Evolutionary conservation across 2,888 invertebrate genomes (phyloP).

Genomic region (Synergus laeviventris): DNA sequence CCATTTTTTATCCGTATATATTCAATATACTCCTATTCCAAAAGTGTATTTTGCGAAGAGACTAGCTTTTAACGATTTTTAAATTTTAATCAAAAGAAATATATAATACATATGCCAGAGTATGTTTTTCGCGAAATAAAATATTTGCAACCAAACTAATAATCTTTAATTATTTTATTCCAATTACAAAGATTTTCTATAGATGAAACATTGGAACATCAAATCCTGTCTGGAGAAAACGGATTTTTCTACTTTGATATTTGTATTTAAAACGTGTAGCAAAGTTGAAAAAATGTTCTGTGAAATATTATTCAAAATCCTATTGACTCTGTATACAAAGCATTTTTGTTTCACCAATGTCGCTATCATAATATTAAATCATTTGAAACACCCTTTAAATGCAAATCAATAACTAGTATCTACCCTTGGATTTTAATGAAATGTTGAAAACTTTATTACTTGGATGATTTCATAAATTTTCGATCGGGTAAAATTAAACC

Average conservation of each 20-base stretch:
- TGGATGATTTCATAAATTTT: not conserved
- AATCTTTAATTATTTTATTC: too few relatives aligned
- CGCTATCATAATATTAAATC: conserved; percentile 44
- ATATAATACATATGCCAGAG: not conserved
- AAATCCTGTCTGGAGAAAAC: not conserved
- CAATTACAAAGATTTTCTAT: not conserved
- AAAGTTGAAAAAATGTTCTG: too few relatives aligned
- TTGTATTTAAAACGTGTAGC: too few relatives aligned
- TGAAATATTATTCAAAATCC: not conserved
- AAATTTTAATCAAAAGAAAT: not conserved
- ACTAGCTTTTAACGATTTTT: not conserved
- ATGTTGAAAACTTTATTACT: not conserved
- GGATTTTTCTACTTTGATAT: too few relatives aligned
- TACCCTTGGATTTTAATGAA: not conserved
- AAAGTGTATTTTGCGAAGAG: not conserved
- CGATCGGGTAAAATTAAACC: not conserved
- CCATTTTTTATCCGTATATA: not conserved
- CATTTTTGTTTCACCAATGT: conserved; percentile 44
- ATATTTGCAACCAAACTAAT: not conserved
- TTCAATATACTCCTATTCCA: not conserved
- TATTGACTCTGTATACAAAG: conserved; percentile 44
- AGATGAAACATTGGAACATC: not conserved
- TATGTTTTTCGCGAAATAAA: not conserved
- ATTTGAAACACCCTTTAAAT: conserved; percentile 40
- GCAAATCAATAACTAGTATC: not conserved